Percentiles rank a stretch among this genome's conserved stretches.
These are phyloP conservation scores for Lissocephala sabroskyi DNA, from an alignment of 2,888 invertebrate species.

Conservation along the genomic window DNA sequence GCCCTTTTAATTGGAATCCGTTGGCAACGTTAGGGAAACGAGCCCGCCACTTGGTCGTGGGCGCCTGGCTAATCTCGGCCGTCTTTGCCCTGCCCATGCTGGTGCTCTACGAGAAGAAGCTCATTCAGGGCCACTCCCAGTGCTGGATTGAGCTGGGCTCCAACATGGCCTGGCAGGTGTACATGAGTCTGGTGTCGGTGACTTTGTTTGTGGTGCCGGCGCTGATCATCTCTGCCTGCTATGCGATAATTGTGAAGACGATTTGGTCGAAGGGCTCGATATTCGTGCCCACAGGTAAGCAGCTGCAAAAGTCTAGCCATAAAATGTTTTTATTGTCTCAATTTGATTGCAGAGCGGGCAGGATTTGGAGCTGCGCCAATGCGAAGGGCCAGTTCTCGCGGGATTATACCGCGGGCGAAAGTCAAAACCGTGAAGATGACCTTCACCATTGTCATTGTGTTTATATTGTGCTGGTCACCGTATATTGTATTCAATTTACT, in stretches of 20 bases:
- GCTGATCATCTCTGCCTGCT: slow-evolving; percentile 90
- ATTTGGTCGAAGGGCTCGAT: slow-evolving; percentile 86
- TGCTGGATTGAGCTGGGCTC: slow-evolving; percentile 91
- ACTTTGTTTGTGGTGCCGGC: slow-evolving; percentile 90
- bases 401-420: slow-evolving; percentile 94
- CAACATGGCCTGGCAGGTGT: slow-evolving; percentile 87
- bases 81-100: slow-evolving; percentile 88
- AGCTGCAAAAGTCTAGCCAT: too few species aligned
- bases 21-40: slow-evolving; percentile 80
- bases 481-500: slow-evolving; percentile 93
- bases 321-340: too few species aligned
- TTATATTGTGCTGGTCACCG: slow-evolving; percentile 95
- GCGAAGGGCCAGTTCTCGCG: slow-evolving; percentile 89
- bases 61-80: slow-evolving; percentile 88
- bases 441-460: slow-evolving; percentile 94
- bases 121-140: slow-evolving; percentile 84
- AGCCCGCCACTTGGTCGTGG: slow-evolving; percentile 83
- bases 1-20: slow-evolving; percentile 59
- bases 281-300: slow-evolving; percentile 68
- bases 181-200: slow-evolving; percentile 87
- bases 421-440: slow-evolving; percentile 99
- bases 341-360: slow-evolving; percentile 53
- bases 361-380: slow-evolving; percentile 74
- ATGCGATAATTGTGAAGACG: slow-evolving; percentile 90
- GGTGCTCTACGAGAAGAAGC: slow-evolving; percentile 85